Conservation (phyloP, 2,113 vertebrate species). For the Arizona elegans region DNA sequence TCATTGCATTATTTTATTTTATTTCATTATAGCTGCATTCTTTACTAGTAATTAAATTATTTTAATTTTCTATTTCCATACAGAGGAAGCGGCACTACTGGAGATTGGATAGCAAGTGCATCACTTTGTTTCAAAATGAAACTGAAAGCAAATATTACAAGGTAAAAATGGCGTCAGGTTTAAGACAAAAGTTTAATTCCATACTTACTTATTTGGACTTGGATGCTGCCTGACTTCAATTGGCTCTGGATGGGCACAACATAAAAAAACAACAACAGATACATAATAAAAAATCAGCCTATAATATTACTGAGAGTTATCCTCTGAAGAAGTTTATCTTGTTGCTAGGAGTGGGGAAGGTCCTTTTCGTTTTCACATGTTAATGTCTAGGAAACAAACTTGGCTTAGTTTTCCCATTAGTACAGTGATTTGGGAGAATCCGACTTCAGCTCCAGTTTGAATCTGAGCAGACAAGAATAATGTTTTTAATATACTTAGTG, state of each 20-base stretch:
- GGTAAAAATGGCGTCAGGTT: constrained; percentile 66
- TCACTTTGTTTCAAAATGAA: constrained; percentile 95
- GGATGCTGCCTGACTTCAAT: neutral
- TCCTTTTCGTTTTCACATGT: neutral
- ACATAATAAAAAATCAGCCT: neutral
- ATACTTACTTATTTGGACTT: neutral
- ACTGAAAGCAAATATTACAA: constrained; percentile 97
- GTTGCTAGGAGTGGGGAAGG: neutral
- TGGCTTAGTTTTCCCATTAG: neutral
- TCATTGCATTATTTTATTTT: neutral
- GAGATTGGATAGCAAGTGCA: constrained; percentile 96
- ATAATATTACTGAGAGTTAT: neutral
- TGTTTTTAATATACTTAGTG: neutral
- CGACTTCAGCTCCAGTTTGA: neutral
- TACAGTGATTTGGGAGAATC: neutral
- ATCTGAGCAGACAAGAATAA: neutral
- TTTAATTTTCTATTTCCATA: constrained; percentile 45
- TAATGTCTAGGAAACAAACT: neutral
- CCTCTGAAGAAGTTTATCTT: neutral
- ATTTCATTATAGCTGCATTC: neutral
- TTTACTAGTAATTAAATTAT: neutral
- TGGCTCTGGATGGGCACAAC: neutral
- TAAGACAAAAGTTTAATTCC: neutral
- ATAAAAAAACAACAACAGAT: neutral
- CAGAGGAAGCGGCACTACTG: constrained; percentile 97